Base-by-base conservation (phyloP, 2,888 invertebrate genomes). In the Sisyra terminalis region DNA sequence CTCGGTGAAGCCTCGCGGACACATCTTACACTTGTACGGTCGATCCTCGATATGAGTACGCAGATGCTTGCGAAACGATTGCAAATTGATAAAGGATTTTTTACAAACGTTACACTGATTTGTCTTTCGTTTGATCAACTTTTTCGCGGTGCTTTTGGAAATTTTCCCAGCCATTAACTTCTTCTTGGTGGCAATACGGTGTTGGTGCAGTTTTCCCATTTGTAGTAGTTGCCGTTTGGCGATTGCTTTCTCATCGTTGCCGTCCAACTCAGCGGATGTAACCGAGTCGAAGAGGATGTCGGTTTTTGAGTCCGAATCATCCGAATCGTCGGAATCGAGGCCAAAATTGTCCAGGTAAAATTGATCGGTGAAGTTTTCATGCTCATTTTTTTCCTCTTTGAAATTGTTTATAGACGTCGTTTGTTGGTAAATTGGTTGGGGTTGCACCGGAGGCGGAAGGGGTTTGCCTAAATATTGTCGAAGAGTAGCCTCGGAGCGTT, bases 71-170 rank as follows among this genome's bases (percentile, higher is more conserved):
- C 61, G 51, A 47, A 66, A 61, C 16, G 64, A 60, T 52, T 62
- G 60, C n/a, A 61, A 47, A 49, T 62, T 61, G 17, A 62, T 56
- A 48, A 65, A 66, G 29, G 56, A 57, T 48, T 66, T 66, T 46
- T 60, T 60, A 49, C 67, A 67, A 2, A 63, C 60, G 40, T 60
- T 58, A 48, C 67, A 67, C 39, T 61, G 58, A 46, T 59, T 57
- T 11, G 55, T 49, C 40, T 56, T 57, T 5, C 58, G 53, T 51
- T 60, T 62, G 11, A 37, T 37, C 39, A 57, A 48, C 50, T 59
- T 57, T 46, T 58, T 59, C 5, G 51, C 49, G 1, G 16, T 17
- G 14, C 17, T 38, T 16, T 37, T 38, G 2, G 32, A 34, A 14
- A 37, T 11, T 37, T 43, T 43, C 5, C 38, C 58, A 3, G 56